Evolutionary conservation across 2,113 vertebrate genomes (phyloP).

Genomic region (Hepsetus odoe): DNA sequence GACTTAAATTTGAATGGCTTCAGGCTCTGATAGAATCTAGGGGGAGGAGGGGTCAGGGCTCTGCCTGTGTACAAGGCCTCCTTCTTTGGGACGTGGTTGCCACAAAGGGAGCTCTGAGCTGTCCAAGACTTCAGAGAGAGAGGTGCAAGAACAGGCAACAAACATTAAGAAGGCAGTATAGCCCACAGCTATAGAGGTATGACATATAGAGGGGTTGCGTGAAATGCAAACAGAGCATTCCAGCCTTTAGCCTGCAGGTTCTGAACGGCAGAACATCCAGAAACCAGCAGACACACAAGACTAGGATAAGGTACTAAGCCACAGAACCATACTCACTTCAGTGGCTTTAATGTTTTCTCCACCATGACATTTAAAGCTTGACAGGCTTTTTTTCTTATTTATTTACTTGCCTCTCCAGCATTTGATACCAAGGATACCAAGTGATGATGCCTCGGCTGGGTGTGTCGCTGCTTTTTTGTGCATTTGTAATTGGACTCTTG

Average conservation of each 20-base stretch:
- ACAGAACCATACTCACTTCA: background rate
- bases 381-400: background rate
- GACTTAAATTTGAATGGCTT: background rate
- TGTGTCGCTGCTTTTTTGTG: slow-evolving; percentile 36
- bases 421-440: background rate
- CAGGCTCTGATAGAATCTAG: background rate
- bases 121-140: no score
- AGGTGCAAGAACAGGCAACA: slow-evolving; percentile 44
- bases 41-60: background rate
- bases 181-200: slow-evolving; percentile 12
- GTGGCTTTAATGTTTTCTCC: background rate
- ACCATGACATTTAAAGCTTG: background rate
- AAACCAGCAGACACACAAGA: background rate
- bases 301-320: background rate
- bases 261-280: slow-evolving; percentile 1
- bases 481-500: slow-evolving; percentile 37
- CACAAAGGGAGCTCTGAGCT: slow-evolving; percentile 47
- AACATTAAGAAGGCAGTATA: slow-evolving; percentile 15
- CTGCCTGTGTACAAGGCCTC: background rate
- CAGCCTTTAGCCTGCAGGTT: background rate
- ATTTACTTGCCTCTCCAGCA: background rate
- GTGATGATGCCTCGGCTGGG: slow-evolving; percentile 50
- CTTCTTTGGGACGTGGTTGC: no score
- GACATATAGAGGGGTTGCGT: slow-evolving; percentile 37
- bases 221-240: slow-evolving; percentile 44